Conservation (phyloP, 1,140 invertebrate genomes). For the Drosophila saltans region DNA sequence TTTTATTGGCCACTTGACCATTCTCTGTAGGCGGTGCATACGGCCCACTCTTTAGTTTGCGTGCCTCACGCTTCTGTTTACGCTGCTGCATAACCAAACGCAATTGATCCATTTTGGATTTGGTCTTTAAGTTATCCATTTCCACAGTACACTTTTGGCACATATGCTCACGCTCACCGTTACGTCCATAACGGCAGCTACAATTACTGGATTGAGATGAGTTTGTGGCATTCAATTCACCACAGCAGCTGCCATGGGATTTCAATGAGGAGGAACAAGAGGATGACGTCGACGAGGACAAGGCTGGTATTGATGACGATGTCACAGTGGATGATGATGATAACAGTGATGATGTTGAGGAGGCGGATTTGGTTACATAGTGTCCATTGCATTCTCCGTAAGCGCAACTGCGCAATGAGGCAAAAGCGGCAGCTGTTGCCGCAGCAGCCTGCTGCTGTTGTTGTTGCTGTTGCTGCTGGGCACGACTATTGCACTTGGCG, state of each 20-base stretch:
- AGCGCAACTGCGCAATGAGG: conserved; percentile 44
- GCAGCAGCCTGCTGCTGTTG: conserved; percentile 22
- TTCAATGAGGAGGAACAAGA: conserved; percentile 4
- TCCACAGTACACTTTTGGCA: conserved; percentile 84
- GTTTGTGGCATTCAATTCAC: background rate
- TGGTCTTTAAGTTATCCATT: conserved; percentile 90
- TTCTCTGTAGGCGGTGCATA: conserved; percentile 84
- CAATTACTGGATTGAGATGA: conserved; percentile 27
- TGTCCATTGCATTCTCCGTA: conserved; percentile 76
- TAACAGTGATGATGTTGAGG: background rate
- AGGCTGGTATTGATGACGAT: background rate
- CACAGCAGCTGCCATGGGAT: conserved; percentile 19
- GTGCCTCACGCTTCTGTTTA: conserved; percentile 90
- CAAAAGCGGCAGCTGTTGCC: conserved; percentile 23
- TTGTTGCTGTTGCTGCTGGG: conserved; percentile 42
- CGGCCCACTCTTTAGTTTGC: conserved; percentile 89
- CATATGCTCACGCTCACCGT: conserved; percentile 59
- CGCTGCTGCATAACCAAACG: conserved; percentile 94
- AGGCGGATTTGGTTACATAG: conserved; percentile 32
- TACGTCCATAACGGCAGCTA: conserved; percentile 71
- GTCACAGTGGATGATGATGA: conserved; percentile 20
- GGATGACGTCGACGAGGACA: background rate
- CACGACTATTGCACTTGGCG: conserved; percentile 68
- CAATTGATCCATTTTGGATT: conserved; percentile 93
- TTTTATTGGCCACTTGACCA: background rate